Conservation (phyloP, 1,140 invertebrate genomes). For the Plutomurus gul region DNA sequence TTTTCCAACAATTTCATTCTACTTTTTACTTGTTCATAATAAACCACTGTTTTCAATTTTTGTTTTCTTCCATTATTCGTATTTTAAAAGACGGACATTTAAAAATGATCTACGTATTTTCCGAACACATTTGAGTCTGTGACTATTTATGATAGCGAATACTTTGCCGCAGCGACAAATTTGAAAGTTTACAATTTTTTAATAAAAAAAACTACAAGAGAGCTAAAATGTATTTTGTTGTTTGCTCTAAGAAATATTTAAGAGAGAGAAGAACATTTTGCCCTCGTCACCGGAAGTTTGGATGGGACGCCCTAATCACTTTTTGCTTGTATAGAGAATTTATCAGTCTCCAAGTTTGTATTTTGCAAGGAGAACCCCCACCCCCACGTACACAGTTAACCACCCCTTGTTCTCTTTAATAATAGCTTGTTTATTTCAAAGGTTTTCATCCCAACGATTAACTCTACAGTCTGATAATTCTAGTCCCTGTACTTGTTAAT, state of each 20-base stretch:
- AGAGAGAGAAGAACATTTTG: conserved; percentile 6
- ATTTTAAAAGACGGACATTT: no score
- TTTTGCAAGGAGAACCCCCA: conserved; percentile 6
- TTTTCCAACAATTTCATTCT: no score
- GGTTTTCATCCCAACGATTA: background rate
- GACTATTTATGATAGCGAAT: no score
- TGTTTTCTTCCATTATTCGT: no score
- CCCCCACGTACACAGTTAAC: no score
- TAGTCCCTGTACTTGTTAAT: no score
- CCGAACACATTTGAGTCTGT: no score
- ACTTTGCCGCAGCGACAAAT: background rate
- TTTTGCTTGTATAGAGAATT: conserved; percentile 18
- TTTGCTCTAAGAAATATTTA: background rate
- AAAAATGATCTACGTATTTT: no score
- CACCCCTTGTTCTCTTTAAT: no score
- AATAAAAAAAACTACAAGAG: background rate
- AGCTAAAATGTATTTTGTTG: conserved; percentile 14
- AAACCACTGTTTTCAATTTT: no score
- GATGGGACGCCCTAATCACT: conserved; percentile 1
- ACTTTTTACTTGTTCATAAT: no score
- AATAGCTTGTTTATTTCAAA: background rate
- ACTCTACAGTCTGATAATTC: no score
- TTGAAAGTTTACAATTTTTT: background rate
- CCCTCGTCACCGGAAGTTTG: conserved; percentile 26
- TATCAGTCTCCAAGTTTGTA: conserved; percentile 12